Evolutionary conservation across 2,888 invertebrate genomes (phyloP).

Genomic region (Eupithecia centaureata): DNA sequence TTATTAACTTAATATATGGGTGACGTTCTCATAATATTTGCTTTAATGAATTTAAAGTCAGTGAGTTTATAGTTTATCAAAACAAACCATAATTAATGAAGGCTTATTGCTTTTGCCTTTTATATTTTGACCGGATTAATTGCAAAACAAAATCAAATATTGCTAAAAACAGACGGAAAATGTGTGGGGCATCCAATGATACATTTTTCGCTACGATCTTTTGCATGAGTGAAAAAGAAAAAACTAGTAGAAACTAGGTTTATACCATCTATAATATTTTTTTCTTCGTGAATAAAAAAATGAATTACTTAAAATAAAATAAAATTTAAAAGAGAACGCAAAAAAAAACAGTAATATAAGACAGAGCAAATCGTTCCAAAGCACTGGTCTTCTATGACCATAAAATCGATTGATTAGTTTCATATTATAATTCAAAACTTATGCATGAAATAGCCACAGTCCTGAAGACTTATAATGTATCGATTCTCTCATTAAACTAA

Average conservation of each 20-base stretch:
- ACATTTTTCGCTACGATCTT: no score
- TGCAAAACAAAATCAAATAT: background rate
- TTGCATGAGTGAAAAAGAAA: background rate
- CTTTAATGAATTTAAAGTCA: no score
- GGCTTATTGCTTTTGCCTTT: background rate
- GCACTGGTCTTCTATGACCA: background rate
- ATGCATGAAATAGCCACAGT: background rate
- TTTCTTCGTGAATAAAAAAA: no score
- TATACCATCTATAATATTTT: no score
- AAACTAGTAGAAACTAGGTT: no score
- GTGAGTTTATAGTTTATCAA: no score
- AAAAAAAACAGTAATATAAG: background rate
- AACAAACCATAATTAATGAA: no score
- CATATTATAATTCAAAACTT: background rate
- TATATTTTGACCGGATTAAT: background rate
- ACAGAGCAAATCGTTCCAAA: background rate
- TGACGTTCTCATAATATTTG: no score
- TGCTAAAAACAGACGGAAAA: background rate
- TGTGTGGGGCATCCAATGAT: no score
- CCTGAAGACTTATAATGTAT: background rate
- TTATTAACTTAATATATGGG: no score
- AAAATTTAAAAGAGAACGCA: no score
- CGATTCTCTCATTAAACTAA: conserved; percentile 3
- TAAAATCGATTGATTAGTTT: background rate
- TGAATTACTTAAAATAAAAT: no score